Evolutionary conservation across 2,113 vertebrate genomes (phyloP).

Genomic region (Elachura formosa): DNA sequence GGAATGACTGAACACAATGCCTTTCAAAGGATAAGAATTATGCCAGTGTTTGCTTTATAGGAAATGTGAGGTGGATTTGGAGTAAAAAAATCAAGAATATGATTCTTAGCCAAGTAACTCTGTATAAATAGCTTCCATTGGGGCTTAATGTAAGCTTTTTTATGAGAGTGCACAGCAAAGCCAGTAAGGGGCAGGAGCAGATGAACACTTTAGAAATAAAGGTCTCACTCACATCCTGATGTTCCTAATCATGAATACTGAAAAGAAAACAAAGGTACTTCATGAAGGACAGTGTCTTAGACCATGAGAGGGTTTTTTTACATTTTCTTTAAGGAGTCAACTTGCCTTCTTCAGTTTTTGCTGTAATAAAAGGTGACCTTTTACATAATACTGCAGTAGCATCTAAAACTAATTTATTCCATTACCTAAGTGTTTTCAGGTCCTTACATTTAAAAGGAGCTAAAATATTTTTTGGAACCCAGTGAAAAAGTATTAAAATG

Average conservation of each 20-base stretch:
- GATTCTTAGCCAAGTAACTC: background rate
- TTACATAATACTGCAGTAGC: background rate
- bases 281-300: background rate
- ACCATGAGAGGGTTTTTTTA: fast-evolving
- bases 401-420: background rate
- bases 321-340: background rate
- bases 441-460: background rate
- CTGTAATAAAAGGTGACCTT: background rate
- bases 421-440: background rate
- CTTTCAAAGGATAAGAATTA: background rate
- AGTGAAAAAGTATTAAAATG: background rate
- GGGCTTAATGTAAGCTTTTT: background rate
- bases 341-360: background rate
- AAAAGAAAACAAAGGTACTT: background rate
- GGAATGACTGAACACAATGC: background rate
- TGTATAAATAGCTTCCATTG: background rate
- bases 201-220: background rate
- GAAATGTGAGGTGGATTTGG: background rate
- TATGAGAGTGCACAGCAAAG: background rate
- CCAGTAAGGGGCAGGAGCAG: background rate
- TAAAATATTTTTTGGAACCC: background rate
- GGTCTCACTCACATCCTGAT: background rate
- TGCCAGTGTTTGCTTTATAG: background rate
- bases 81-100: background rate
- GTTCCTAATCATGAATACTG: background rate